A percentile compares a stretch with the other conserved stretches of the same genome.
Evolutionary conservation across 2,888 invertebrate species (phyloP).

Genomic region (Linhomoeus sp.): DNA sequence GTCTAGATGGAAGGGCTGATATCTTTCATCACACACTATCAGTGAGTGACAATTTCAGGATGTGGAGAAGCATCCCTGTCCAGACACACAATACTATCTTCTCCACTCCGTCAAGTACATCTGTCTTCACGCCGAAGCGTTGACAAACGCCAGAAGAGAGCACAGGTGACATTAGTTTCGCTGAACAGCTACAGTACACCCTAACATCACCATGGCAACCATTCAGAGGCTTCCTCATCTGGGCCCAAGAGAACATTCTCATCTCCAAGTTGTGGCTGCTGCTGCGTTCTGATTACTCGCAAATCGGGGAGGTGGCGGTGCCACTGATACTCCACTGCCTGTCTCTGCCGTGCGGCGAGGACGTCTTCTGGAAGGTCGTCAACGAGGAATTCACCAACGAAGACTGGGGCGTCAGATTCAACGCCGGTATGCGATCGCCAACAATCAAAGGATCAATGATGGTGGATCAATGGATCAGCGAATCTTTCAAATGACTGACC

Average conservation of each 20-base stretch:
- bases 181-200: background rate
- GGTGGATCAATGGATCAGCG: background rate
- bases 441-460: background rate
- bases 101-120: constrained; percentile 73
- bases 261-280: constrained; percentile 54
- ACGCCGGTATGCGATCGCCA: constrained; percentile 43
- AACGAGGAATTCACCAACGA: constrained; percentile 76
- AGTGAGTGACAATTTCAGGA: no score
- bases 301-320: constrained; percentile 44
- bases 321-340: constrained; percentile 83
- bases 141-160: constrained; percentile 61
- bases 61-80: constrained; percentile 41
- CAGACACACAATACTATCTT: constrained; percentile 78
- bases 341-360: constrained; percentile 74
- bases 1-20: no score
- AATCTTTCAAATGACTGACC: no score
- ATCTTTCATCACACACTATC: no score
- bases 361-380: constrained; percentile 84
- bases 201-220: constrained; percentile 45
- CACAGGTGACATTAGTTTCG: constrained; percentile 36
- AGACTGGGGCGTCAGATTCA: constrained; percentile 72
- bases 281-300: constrained; percentile 20
- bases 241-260: constrained; percentile 82
- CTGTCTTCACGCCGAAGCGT: constrained; percentile 78
- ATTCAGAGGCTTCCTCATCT: constrained; percentile 72